Conservation (phyloP, 2,113 vertebrate species). For the Syngnathoides biaculeatus region DNA sequence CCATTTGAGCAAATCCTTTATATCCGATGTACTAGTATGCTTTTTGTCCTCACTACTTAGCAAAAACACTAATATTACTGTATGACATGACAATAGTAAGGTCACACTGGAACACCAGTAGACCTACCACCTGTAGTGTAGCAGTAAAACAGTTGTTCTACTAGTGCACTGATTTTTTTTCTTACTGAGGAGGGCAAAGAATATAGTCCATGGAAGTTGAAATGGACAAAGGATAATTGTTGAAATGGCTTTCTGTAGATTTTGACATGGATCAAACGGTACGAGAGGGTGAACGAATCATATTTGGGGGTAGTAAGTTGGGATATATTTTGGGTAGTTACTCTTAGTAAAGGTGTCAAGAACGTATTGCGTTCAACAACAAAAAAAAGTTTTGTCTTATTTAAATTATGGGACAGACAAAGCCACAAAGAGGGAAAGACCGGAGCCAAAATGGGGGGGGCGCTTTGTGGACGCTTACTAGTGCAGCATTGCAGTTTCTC, state of each 20-base stretch:
- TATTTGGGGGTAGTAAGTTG: neutral
- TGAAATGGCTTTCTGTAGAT: neutral
- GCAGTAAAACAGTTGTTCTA: neutral
- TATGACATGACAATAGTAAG: neutral
- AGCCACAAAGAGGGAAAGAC: conserved; percentile 25
- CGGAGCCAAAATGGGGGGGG: conserved; percentile 14
- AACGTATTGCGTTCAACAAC: neutral
- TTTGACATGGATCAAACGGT: neutral
- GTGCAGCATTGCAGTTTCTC: conserved; percentile 54
- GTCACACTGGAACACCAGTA: neutral
- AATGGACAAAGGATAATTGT: neutral
- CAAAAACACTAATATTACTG: no score
- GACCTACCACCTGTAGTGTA: neutral
- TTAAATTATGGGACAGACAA: conserved; percentile 8
- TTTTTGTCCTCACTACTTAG: neutral
- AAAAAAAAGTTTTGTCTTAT: neutral
- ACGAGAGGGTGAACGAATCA: neutral
- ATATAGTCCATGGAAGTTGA: neutral
- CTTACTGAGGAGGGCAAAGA: neutral
- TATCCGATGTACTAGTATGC: neutral
- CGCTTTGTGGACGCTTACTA: conserved; percentile 24
- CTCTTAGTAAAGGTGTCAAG: neutral
- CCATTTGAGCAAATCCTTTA: neutral
- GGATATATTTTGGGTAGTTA: neutral
- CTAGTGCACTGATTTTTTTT: neutral